These are phyloP conservation scores for Parnassius orleans DNA, from an alignment of 2,888 invertebrate species.

Conservation along the genomic window DNA sequence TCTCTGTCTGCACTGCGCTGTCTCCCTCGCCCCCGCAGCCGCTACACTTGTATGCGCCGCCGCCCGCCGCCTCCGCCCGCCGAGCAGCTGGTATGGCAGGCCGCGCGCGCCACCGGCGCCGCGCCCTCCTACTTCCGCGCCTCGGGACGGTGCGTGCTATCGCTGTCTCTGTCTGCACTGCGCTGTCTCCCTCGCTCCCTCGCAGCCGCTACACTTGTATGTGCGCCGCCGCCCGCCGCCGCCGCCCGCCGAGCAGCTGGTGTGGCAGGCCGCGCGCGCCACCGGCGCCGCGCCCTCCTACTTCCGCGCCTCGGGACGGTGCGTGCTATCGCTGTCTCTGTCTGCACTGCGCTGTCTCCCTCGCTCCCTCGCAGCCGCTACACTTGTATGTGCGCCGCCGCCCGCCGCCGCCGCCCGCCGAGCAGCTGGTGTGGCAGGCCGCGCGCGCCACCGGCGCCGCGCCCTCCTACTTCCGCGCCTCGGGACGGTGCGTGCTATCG, in stretches of 20 bases:
- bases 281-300: slow-evolving; percentile 98
- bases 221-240: slow-evolving; percentile 55
- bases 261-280: slow-evolving; percentile 97
- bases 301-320: slow-evolving; percentile 85
- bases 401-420: slow-evolving; percentile 57
- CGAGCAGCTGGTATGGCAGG: slow-evolving; percentile 90
- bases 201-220: too few species aligned
- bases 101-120: slow-evolving; percentile 96
- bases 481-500: slow-evolving; percentile 51
- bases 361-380: too few species aligned
- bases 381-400: slow-evolving; percentile 41
- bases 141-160: slow-evolving; percentile 54
- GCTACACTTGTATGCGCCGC: slow-evolving; percentile 34
- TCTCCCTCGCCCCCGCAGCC: too few species aligned
- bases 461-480: slow-evolving; percentile 94
- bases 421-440: slow-evolving; percentile 92
- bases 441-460: slow-evolving; percentile 96
- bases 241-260: slow-evolving; percentile 71
- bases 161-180: too few species aligned
- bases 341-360: too few species aligned
- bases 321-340: too few species aligned
- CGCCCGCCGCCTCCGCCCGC: slow-evolving; percentile 61
- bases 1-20: too few species aligned
- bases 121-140: slow-evolving; percentile 96
- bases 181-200: too few species aligned